phyloP scores from a whole-genome alignment of 2,888 invertebrate species.

The Coleophora flavipennella region DNA sequence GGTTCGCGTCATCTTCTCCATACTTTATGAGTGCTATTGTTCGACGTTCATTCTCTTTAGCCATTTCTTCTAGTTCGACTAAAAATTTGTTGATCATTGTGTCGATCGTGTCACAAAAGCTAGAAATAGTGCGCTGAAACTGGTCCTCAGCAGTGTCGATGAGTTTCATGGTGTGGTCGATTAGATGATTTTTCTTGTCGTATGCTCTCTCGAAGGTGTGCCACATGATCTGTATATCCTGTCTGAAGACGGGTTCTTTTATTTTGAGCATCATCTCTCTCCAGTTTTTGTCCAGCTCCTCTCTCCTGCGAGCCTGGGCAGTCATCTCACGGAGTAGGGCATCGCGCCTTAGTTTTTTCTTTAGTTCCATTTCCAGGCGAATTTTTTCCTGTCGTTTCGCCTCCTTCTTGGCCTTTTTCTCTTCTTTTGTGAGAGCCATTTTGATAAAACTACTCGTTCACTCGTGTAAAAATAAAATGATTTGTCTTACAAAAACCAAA shows the following conservation, averaged over 20 bases:
- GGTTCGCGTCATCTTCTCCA: slow-evolving; percentile 31
- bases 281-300: slow-evolving; percentile 47
- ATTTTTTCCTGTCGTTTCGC: slow-evolving; percentile 44
- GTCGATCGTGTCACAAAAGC: slow-evolving; percentile 76
- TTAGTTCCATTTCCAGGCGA: slow-evolving; percentile 30
- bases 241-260: slow-evolving; percentile 51
- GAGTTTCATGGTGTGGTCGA: slow-evolving; percentile 68
- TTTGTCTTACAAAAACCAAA: not conserved
- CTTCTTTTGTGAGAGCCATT: slow-evolving; percentile 47
- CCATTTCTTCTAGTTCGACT: slow-evolving; percentile 40
- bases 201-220: slow-evolving; percentile 66
- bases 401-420: slow-evolving; percentile 51
- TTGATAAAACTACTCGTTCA: slow-evolving; percentile 10
- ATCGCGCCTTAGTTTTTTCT: slow-evolving; percentile 36
- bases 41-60: slow-evolving; percentile 37
- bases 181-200: slow-evolving; percentile 74
- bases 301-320: slow-evolving; percentile 35
- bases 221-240: slow-evolving; percentile 57
- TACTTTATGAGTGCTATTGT: slow-evolving; percentile 33
- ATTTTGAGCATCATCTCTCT: slow-evolving; percentile 51
- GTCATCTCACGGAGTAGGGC: slow-evolving; percentile 49
- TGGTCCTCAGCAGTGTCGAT: slow-evolving; percentile 76
- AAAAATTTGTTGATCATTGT: slow-evolving; percentile 69
- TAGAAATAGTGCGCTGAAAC: slow-evolving; percentile 74
- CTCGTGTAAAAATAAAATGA: not conserved